phyloP scores from a whole-genome alignment of 2,113 vertebrate species.

The Lanius collurio region DNA sequence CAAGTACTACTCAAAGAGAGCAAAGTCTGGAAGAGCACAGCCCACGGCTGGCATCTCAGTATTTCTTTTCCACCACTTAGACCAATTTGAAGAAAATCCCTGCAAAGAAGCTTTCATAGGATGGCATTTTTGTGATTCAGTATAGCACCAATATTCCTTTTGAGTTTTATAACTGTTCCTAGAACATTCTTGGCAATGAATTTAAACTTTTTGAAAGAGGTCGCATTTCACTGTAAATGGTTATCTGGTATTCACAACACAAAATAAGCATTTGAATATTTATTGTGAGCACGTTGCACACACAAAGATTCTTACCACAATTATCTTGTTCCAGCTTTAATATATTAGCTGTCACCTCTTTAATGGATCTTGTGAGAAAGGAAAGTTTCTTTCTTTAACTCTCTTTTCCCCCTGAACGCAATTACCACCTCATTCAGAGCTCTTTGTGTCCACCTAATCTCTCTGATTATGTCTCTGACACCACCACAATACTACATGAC shows the following conservation, averaged over 20 bases:
- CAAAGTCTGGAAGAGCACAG: conserved; percentile 26
- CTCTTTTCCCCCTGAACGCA: conserved; percentile 70
- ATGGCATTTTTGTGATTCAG: conserved; percentile 36
- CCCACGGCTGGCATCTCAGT: conserved; percentile 23
- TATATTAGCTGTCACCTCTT: conserved; percentile 78
- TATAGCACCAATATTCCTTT: conserved; percentile 63
- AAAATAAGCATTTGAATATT: conserved; percentile 76
- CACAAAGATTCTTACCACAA: conserved; percentile 75
- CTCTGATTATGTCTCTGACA: conserved; percentile 75
- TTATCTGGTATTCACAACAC: conserved; percentile 71
- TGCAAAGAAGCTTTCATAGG: conserved; percentile 58
- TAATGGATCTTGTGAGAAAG: conserved; percentile 76
- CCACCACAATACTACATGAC: conserved; percentile 72
- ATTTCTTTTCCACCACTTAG: conserved; percentile 40
- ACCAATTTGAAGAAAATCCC: conserved; percentile 54
- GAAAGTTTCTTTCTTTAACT: conserved; percentile 76
- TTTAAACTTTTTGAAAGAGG: conserved; percentile 66
- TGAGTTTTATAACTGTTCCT: conserved; percentile 60
- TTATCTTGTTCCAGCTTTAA: conserved; percentile 77
- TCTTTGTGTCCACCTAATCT: conserved; percentile 78
- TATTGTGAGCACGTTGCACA: conserved; percentile 63
- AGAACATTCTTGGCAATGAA: conserved; percentile 43
- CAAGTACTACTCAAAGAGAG: conserved; percentile 3
- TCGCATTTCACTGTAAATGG: conserved; percentile 65
- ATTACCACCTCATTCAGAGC: conserved; percentile 75